Evolutionary conservation across 2,888 invertebrate species (phyloP), one percentile per base, ranked within the genome.

Genomic region (Bugula neritina): DNA sequence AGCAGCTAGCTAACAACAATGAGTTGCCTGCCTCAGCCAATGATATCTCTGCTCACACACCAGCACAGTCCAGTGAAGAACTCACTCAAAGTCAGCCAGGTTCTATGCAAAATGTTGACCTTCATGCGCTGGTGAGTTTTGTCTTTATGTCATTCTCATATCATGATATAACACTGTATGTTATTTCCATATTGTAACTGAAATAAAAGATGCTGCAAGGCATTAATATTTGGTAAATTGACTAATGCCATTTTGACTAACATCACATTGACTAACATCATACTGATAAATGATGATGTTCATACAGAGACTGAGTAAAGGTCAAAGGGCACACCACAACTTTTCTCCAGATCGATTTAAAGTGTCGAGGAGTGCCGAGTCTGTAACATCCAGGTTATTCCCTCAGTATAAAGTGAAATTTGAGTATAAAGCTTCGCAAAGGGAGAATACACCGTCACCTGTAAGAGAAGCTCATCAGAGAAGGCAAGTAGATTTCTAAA

Each of bases 381-480:
- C 63, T 13, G 63, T 63, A 5, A 63, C 63, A 25, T 63, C 63
- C 5, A 63, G 63, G n/a, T 31, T 63, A 2, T 63, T 25, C 31
- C 63, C 63, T 2, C 63, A 63, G n/a, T 63, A 63, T n/a, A 3
- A 63, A 63, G 63, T 63, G 17, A 63, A 63, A 31, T 63, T 63
- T 63, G 63, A 63, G n/a, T 63, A 63, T n/a, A 63, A 63, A 63
- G 63, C 63, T 29, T 31, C 63, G 27, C 29, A 29, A 31, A 63
- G 63, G 34, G 63, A 63, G n/a, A 31, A 27, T 13, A 63, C 63
- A 31, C 63, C 63, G 27, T 63, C 63, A 25, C 63, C 63, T 63
- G 63, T 63, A 13, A 21, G 31, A 63, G 63, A 63, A 13, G 27
- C 10, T 2, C 63, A 63, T 63, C 63, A 25, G 10, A 63, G 34